Conservation (phyloP, 1,140 invertebrate genomes). For the Dolichoris vasculosae region DNA sequence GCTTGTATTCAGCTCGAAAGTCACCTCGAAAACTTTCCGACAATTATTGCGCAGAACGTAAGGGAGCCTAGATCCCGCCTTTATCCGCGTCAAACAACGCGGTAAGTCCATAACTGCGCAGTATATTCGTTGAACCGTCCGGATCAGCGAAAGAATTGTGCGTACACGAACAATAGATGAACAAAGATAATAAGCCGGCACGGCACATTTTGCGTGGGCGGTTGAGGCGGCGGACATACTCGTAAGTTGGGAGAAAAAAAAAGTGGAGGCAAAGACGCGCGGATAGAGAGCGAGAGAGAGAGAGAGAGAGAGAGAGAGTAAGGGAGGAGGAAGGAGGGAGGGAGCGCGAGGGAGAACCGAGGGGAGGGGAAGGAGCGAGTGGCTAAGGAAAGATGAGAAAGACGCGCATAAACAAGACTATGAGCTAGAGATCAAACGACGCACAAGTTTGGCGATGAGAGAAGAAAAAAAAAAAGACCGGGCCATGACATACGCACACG, state of each 20-base stretch:
- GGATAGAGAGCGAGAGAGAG: neutral
- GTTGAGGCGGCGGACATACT: neutral
- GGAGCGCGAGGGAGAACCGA: neutral
- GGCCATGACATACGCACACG: neutral
- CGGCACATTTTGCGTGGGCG: neutral
- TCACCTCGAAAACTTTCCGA: neutral
- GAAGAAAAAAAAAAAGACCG: neutral
- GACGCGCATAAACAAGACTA: constrained; percentile 15
- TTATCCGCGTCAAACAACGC: neutral
- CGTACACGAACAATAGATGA: constrained; percentile 1
- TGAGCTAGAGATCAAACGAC: constrained; percentile 11
- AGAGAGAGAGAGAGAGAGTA: neutral
- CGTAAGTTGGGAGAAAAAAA: neutral
- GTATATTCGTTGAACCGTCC: neutral
- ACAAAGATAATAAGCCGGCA: constrained; percentile 10
- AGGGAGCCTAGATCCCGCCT: neutral
- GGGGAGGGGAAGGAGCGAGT: neutral
- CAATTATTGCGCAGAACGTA: neutral
- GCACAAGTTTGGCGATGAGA: neutral
- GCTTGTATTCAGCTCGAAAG: neutral
- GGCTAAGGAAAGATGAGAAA: neutral
- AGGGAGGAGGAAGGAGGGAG: too few relatives aligned
- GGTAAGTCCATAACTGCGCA: neutral
- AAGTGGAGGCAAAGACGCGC: neutral
- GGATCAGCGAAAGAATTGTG: neutral